These are phyloP conservation scores for Bubo blakistoni DNA, from an alignment of 2,113 vertebrate genomes.

Conservation along the genomic window DNA sequence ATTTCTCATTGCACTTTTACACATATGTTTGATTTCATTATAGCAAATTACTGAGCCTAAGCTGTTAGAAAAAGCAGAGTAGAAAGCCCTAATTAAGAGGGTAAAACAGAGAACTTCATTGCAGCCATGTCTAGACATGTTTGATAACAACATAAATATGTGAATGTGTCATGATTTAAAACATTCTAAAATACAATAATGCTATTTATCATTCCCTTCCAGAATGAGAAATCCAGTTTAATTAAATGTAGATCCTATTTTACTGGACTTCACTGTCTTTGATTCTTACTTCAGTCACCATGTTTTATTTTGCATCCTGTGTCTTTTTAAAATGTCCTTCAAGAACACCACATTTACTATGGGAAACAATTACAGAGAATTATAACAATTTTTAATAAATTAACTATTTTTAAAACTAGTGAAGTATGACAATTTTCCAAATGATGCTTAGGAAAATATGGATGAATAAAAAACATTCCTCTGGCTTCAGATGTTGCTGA, in stretches of 20 bases:
- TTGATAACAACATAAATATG: conserved; percentile 27
- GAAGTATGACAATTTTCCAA: not conserved
- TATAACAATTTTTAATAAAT: not conserved
- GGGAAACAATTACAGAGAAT: not conserved
- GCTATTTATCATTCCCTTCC: conserved; percentile 26
- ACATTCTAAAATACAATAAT: conserved; percentile 21
- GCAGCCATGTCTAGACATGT: not conserved
- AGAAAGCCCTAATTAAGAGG: not conserved
- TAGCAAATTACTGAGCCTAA: not conserved
- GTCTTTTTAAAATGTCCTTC: conserved; percentile 2
- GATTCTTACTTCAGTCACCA: conserved; percentile 4
- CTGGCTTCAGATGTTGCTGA: not conserved
- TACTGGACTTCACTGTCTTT: conserved; percentile 21
- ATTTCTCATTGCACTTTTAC: not conserved
- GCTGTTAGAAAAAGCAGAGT: not conserved
- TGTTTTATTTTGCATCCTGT: not conserved
- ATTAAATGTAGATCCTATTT: conserved; percentile 41
- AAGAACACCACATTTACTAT: not conserved
- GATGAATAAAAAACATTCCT: not conserved
- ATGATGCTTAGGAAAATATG: not conserved
- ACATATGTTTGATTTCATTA: not conserved
- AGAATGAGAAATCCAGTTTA: conserved; percentile 60
- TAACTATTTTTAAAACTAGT: conserved; percentile 2
- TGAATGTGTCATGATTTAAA: not conserved
- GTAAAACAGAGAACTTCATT: not conserved